Evolutionary conservation across 2,797 vertebrate species (phyloP), one percentile per base, ranked within the genome.

Genomic region (Hippocampus kuda): DNA sequence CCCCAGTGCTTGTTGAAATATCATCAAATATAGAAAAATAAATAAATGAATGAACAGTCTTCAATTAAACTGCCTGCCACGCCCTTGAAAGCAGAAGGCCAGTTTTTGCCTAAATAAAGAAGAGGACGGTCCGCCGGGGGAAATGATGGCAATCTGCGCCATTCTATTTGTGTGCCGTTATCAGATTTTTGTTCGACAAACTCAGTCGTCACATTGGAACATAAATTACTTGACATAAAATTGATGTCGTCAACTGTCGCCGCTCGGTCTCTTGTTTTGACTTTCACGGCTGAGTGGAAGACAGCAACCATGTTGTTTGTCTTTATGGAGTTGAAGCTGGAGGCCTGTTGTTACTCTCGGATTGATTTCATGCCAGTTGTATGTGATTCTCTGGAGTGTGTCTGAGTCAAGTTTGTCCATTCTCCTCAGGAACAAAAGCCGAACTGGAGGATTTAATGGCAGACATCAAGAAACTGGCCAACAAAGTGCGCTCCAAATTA

Each of bases 401-500:
- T 62, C 60, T 51, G 4, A 10, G 27, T 54, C 27, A 10, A 4
- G 20, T 67, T 48, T 38, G 20, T 64, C 24, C 22, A 34, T 20
- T 68, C n/a, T 70, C 49, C 51, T 77, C 70, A 98, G 96, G 95
- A 88, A 97, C 95, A 0, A 98, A 98, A 86, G 93, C 88, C 9
- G 95, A 98, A 67, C 88, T 98, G 79, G 95, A 98, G 69, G 93
- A 96, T 70, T 89, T 98, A 71, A 97, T 98, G 95, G 91, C 93
- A 0, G 94, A 98, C 84, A 98, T 98, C 71, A 98, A 98, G 89
- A 96, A 95, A 87, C 90, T 97, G 0, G 96, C 96, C 7, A 98
- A 97, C 89, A 95, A 95, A 93, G 92, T 97, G 60, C 94, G 96
- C 84, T 96, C 95, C 87, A 97, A 97, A 81, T 90, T 98, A 89